Evolutionary conservation across 2,113 vertebrate genomes (phyloP).

Genomic region (Oreochromis aureus): DNA sequence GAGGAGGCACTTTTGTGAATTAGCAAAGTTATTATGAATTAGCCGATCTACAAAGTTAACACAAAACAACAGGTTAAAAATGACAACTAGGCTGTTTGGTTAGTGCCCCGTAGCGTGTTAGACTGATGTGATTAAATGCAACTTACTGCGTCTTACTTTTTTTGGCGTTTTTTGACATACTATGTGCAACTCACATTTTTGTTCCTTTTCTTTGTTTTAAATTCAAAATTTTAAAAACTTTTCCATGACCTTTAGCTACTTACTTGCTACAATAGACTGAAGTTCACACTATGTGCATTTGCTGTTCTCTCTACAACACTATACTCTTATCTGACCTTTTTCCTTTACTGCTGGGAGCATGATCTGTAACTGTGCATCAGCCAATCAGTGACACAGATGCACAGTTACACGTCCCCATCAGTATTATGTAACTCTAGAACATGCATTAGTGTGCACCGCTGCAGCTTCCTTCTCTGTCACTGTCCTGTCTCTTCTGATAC

Average conservation of each 20-base stretch:
- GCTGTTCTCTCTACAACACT: not conserved
- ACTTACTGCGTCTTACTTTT: not conserved
- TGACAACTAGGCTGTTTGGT: not conserved
- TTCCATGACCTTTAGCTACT: not conserved
- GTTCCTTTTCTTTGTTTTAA: not conserved
- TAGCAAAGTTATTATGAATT: not conserved
- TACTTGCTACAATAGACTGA: not conserved
- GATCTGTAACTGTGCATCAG: not conserved
- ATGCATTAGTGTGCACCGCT: not conserved
- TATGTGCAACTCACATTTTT: not conserved
- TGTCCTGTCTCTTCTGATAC: not conserved
- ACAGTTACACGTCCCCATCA: not conserved
- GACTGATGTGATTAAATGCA: not conserved
- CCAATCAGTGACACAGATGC: not conserved
- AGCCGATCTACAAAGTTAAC: not conserved
- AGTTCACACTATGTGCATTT: not conserved
- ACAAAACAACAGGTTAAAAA: not conserved
- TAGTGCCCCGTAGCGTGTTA: not conserved
- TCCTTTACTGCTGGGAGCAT: rapidly evolving
- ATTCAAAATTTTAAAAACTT: not conserved
- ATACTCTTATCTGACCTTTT: not conserved
- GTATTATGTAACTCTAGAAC: not conserved
- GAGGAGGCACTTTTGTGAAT: not conserved
- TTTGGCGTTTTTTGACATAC: not conserved
- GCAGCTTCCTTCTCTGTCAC: not conserved